Evolutionary conservation across 2,113 vertebrate genomes (phyloP), one percentile per base, ranked within the genome.

Genomic region (Podilymbus podiceps): DNA sequence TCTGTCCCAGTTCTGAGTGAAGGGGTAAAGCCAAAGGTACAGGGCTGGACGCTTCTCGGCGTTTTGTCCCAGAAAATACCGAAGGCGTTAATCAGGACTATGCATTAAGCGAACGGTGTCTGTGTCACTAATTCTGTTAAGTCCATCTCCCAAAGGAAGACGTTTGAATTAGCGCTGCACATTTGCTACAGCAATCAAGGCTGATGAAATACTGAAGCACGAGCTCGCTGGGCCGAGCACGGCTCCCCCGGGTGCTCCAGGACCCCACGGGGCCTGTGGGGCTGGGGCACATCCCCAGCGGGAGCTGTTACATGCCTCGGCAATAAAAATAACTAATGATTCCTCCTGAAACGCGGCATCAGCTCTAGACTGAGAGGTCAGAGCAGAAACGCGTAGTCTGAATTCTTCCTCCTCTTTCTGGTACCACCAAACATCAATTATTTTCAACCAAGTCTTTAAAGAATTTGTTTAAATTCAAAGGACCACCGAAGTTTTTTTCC

Each of bases 91-190:
- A 93, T 95, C 66, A 83, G 89, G 82, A 23, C 3, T 0, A 1
- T 2, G 50, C 46, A 19, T 74, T 24, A 88, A 15, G 64, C 67
- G 72, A 63, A 74, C 14, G 79, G 9, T 15, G 85, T 14, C 85
- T 86, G 96, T 85, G 85, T 90, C 82, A 7, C 55, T 86, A 52
- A 93, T 49, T 66, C 89, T 42, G 79, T 74, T 94, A 78, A 88
- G 88, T 1, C 22, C 80, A 52, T 7, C 85, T 95, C 96, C 95
- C 95, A 35, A 1, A 46, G 96, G 92, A 69, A 58, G 49, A 18
- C 15, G 66, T 56, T 1, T 0, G 74, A 88, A n/a, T 11, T 22
- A 74, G 55, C 1, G 81, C 78, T 21, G 78, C 82, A 76, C 82
- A 90, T 90, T 59, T 59, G 67, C 93, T 46, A 23, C 42, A 23